Evolutionary conservation across 2,888 invertebrate species (phyloP), one percentile per base, ranked within the genome.

Genomic region (Apotomis capreana): DNA sequence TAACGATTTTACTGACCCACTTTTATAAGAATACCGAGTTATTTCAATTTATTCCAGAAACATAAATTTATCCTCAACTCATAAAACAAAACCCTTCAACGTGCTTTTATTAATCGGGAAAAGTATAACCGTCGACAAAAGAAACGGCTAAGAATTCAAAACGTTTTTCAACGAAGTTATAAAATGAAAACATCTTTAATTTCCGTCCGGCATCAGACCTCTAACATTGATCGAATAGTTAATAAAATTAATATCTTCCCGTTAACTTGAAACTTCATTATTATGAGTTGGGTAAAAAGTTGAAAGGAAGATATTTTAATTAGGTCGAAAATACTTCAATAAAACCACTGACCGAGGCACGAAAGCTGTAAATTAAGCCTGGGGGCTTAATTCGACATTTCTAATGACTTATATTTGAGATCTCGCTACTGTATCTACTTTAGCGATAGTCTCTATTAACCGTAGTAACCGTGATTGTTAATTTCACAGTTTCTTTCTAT

Each of bases 271-370:
- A 78, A 78, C 67, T 68, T 76, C 68, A 73, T 69, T 69, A 74
- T 76, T 80, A 77, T 77, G 76, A 76, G 74, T 80, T 82, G 74
- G 75, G 80, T 86, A 85, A 87, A 87, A 84, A 81, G 79, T 78
- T 74, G 74, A 75, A 40, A 40, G 76, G 79, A 77, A 84, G 81
- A 83, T 84, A 87, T 90, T 90, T 90, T 90, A 90, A 91, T 90
- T 90, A 89, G 87, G 81, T 84, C 82, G 76, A 87, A 89, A 90
- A 90, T 89, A 87, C 85, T 89, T 88, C 80, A 85, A 86, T 88
- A 85, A 89, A 88, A 86, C 87, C 88, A 82, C 85, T 78, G 84
- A 81, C 79, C 80, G 81, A 81, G 74, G 81, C 80, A 83, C 79
- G 76, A 80, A 83, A 81, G 85, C 85, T 87, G 77, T 91, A 89